Evolutionary conservation across 2,888 invertebrate species (phyloP), one percentile per base, ranked within the genome.

Genomic region (Meteorus colon): DNA sequence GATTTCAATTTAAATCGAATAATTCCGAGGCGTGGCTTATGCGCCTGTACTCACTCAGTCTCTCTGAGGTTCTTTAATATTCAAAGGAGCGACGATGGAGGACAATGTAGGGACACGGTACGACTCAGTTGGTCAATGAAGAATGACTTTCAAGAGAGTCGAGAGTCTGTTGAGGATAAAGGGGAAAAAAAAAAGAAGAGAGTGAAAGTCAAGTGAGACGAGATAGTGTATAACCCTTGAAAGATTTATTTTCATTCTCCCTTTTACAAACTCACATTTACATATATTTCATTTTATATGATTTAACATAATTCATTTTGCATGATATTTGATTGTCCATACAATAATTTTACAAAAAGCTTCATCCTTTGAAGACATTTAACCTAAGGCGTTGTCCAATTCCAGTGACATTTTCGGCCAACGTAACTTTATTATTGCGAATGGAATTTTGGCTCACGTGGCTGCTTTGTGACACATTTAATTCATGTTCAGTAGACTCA

Each of bases 1-100:
- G 78, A 81, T 82, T 82, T 81, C 80, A 81, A 82, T 81, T 79
- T 80, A 81, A 81, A 80, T 82, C 81, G 80, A 81, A 82, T 82
- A 80, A 81, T 80, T 81, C 48, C 75, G 79, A 80, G 80, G 80
- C 79, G 81, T 81, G 79, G 80, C 73, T 48, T 70, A 62, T 8
- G 55, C 14, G 72, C 65, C 69, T 41, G 48, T 72, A 75, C 67
- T 59, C 55, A 34, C 16, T 59, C 3, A 70, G 70, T 65, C 75
- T 73, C 76, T 71, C 76, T 71, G 48, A 37, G 73, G 66, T 75
- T 76, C 73, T 76, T 76, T 73, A 76, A 76, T 76, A 76, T 76
- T 76, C 76, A 74, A 69, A 75, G 79, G 68, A 65, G 73, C 34
- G 45, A 55, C 63, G 62, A 31, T 27, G 14, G 62, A 77, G 75